Evolutionary conservation across 2,888 invertebrate genomes (phyloP), one percentile per base, ranked within the genome.

Genomic region (Ormyrus pomaceus): DNA sequence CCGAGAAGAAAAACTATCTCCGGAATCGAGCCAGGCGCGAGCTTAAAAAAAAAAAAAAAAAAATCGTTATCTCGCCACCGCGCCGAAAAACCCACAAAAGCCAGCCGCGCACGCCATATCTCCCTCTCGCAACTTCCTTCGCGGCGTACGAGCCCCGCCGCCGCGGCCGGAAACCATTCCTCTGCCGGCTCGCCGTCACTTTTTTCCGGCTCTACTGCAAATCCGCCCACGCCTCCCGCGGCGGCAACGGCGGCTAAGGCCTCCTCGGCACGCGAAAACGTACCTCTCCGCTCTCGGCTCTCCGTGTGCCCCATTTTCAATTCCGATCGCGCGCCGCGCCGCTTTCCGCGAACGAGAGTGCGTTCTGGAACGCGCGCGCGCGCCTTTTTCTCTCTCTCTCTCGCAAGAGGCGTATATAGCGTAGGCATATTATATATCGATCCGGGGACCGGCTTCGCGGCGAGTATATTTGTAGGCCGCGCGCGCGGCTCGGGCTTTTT

Each of bases 131-230:
- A 48, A 11, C n/a, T 9, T 45, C 56, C 13, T 53, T 53, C 51
- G 4, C 34, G 6, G 8, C 9, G 1, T n/a, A 10, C 45, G 34
- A 34, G 8, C 66, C 10, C 8, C 19, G 13, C 74, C 10, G 61
- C 59, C 71, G n/a, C 51, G 56, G 34, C 65, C 76, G 76, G 76
- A 76, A 76, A 76, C 69, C 76, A 69, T 76, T 76, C 69, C 55
- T 76, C 69, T 13, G n/a, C 45, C 45, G 45, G 10, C 48, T 48
- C 66, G 58, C 53, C 76, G 61, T 58, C 76, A 50, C 56, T 48
- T 69, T 69, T 62, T 76, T 68, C 76, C 69, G 53, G 59, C 46
- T 19, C 7, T 51, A 4, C 34, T 34, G 34, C 34, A 34, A 4
- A 34, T 2, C 34, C 34, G 34, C 34, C 34, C 34, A 34, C 34